Base-by-base conservation (phyloP, 2,888 invertebrate species). In the Enoplolaimus lenunculus region DNA sequence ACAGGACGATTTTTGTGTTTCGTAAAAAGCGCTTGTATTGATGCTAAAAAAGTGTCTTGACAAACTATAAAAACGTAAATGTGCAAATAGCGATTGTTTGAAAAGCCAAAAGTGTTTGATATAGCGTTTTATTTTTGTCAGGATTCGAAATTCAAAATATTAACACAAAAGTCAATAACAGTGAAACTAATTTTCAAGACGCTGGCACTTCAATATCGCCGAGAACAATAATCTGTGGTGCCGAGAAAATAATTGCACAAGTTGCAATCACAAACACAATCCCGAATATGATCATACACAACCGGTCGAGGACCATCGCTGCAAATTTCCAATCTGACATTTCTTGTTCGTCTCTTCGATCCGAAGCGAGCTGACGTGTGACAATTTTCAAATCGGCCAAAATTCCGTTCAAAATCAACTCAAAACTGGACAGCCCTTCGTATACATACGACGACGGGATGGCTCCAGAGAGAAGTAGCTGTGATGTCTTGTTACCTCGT, bases 281-380 rank as follows among this genome's bases (percentile, higher is more conserved):
- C 13, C 57, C 35, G 73, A 72, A 72, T 21, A 70, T 30, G 73
- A 70, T 69, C n/a, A 72, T 45, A 31, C 72, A 72, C n/a, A 72
- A 26, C 2, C 72, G 60, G 59, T 72, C 72, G 21, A 72, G 45
- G 68, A 72, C 70, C 72, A 72, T 72, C 28, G 72, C 73, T 21
- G 68, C 72, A 34, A 72, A 72, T 34, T 69, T 72, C 67, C 67
- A 66, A 34, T 66, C 67, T 3, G 34, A 31, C 33, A 33, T 31
- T 33, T 34, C n/a, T 34, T 66, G 34, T n/a, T 33, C 34, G n/a
- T 31, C 33, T n/a, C 31, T 2, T n/a, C 21, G n/a, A 26, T 66
- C n/a, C 26, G 28, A n/a, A 3, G 67, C 67, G 3, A 66, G 26
- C 7, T 66, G 30, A 2, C 31, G 30, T 7, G 67, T 66, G 31